phyloP scores from a whole-genome alignment of 1,140 invertebrate species.

The Olivierus martensii region DNA sequence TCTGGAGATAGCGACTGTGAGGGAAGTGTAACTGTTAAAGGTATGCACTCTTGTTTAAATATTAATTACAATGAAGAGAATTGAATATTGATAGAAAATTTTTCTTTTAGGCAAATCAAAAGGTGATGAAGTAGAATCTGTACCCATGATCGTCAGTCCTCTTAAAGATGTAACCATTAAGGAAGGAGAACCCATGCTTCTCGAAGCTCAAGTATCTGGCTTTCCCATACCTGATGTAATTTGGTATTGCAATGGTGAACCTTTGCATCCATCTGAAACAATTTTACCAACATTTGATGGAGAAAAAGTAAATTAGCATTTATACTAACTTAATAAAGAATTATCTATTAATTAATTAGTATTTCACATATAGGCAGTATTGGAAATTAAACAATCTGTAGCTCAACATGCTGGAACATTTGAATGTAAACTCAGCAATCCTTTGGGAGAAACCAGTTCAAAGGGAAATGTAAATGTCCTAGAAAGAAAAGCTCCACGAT shows the following conservation, averaged over 20 bases:
- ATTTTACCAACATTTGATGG: constrained; percentile 61
- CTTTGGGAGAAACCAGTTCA: constrained; percentile 51
- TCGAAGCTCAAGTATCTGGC: constrained; percentile 38
- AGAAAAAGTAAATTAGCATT: constrained; percentile 35
- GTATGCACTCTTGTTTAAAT: no score
- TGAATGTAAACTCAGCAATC: constrained; percentile 53
- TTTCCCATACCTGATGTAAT: constrained; percentile 71
- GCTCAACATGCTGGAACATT: constrained; percentile 63
- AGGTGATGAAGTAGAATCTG: constrained; percentile 17
- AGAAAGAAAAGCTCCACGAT: constrained; percentile 60
- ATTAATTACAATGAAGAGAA: no score
- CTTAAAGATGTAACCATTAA: constrained; percentile 57
- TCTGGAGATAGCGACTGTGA: constrained; percentile 46
- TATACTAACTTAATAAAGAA: no score
- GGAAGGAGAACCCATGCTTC: constrained; percentile 44
- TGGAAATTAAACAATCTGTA: constrained; percentile 56
- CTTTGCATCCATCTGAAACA: constrained; percentile 46
- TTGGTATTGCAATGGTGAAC: constrained; percentile 65
- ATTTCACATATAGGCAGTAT: constrained; percentile 40
- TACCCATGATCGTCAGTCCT: constrained; percentile 55
- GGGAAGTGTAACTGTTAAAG: constrained; percentile 51
- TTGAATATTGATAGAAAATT: constrained; percentile 24
- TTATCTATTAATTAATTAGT: no score
- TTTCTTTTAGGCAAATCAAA: constrained; percentile 10
- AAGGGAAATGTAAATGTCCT: constrained; percentile 50